These are phyloP conservation scores for Aphrophora alni DNA, from an alignment of 2,888 invertebrate genomes.

Conservation along the genomic window DNA sequence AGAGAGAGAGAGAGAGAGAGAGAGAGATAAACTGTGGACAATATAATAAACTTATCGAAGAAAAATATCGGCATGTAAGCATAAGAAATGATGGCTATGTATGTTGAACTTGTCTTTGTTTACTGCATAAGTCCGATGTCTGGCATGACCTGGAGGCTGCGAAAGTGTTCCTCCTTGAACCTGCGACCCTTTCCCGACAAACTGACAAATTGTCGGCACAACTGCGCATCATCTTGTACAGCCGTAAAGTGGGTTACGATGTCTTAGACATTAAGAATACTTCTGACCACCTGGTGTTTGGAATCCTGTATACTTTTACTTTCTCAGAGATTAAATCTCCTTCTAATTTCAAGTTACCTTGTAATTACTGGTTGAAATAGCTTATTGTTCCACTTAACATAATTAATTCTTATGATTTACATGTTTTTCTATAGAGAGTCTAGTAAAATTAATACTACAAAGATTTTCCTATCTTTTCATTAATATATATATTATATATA, in stretches of 20 bases:
- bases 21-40: too few species aligned
- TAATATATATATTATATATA: too few species aligned
- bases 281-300: background rate
- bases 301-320: background rate
- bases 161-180: background rate
- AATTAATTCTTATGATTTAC: background rate
- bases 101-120: background rate
- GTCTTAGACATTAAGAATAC: background rate
- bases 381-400: too few species aligned
- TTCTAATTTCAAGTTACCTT: background rate
- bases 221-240: background rate
- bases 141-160: background rate
- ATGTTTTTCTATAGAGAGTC: background rate
- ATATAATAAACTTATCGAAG: too few species aligned
- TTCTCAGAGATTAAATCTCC: background rate
- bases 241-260: background rate
- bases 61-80: too few species aligned
- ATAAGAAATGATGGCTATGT: too few species aligned
- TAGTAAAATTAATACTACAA: too few species aligned
- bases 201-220: background rate
- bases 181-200: constrained; percentile 9
- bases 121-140: background rate
- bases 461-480: too few species aligned
- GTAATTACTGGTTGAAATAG: background rate
- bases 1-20: background rate